These are phyloP conservation scores for Psittacula derbiana DNA, from an alignment of 2,797 vertebrate genomes.

Conservation along the genomic window DNA sequence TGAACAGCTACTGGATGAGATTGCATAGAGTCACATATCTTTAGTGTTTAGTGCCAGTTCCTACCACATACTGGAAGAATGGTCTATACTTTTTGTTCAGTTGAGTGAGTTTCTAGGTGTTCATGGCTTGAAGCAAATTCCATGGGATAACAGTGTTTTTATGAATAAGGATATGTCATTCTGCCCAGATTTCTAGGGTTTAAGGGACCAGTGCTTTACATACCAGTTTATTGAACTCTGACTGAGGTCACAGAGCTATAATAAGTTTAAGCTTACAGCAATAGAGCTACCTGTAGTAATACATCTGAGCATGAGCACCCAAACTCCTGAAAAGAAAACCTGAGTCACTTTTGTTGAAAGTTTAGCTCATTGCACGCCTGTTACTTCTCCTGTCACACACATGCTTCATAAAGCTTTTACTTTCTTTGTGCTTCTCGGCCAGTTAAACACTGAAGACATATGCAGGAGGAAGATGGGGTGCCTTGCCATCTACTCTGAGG, in stretches of 20 bases:
- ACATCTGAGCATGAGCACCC: accelerated
- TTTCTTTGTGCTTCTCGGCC: background rate
- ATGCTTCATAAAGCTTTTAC: background rate
- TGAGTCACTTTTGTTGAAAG: background rate
- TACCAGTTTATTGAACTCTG: background rate
- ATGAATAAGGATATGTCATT: background rate
- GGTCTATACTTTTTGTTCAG: background rate
- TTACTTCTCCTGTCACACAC: background rate
- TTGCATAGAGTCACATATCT: conserved; percentile 17
- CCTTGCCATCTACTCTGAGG: background rate
- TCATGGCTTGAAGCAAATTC: background rate
- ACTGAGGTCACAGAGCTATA: background rate
- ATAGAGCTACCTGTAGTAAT: background rate
- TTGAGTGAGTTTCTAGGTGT: background rate
- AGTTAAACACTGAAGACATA: background rate
- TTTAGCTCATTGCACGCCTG: background rate
- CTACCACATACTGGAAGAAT: background rate
- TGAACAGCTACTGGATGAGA: conserved; percentile 52
- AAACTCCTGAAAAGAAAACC: background rate
- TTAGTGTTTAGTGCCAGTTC: background rate
- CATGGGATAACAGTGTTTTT: background rate
- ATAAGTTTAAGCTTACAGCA: background rate
- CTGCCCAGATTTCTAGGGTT: background rate
- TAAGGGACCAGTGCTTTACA: background rate
- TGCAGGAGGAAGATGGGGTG: background rate